Percentiles rank a stretch among this genome's conserved stretches.
Evolutionary conservation across 2,888 invertebrate species (phyloP).

Genomic region (Cyclophora albipunctata): DNA sequence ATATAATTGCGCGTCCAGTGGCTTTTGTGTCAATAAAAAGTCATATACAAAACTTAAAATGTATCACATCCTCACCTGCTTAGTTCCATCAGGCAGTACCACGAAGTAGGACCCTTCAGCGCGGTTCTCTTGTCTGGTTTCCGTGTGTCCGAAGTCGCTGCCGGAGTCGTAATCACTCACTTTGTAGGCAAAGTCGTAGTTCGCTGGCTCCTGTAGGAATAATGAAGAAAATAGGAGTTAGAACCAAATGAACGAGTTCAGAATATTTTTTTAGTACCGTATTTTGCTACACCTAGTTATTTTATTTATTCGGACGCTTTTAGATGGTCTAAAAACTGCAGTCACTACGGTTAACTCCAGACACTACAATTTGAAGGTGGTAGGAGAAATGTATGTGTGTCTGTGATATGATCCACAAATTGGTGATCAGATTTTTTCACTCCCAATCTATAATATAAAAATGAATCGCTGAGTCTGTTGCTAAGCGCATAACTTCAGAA

Average conservation of each 20-base stretch:
- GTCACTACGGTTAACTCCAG: too few species aligned
- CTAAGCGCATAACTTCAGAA: too few species aligned
- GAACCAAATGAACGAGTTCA: not conserved
- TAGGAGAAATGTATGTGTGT: too few species aligned
- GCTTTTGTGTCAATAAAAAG: too few species aligned
- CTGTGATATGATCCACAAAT: constrained; percentile 42
- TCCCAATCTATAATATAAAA: too few species aligned
- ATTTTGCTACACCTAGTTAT: too few species aligned
- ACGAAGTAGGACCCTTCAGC: constrained; percentile 80
- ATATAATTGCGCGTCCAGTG: too few species aligned
- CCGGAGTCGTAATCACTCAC: constrained; percentile 78
- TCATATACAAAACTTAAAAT: too few species aligned
- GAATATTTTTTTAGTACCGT: not conserved
- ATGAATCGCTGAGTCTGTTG: too few species aligned
- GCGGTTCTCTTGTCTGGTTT: constrained; percentile 77
- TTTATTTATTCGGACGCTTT: too few species aligned
- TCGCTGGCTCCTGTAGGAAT: constrained; percentile 75
- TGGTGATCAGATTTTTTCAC: constrained; percentile 22
- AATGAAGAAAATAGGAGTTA: constrained; percentile 1
- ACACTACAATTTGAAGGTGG: too few species aligned
- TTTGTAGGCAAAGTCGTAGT: constrained; percentile 80
- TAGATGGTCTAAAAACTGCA: too few species aligned
- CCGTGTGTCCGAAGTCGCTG: constrained; percentile 80
- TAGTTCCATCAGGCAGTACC: constrained; percentile 80
- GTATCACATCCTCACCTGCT: constrained; percentile 53